Base-by-base conservation (phyloP, 2,113 vertebrate species). In the Ondatra zibethicus region DNA sequence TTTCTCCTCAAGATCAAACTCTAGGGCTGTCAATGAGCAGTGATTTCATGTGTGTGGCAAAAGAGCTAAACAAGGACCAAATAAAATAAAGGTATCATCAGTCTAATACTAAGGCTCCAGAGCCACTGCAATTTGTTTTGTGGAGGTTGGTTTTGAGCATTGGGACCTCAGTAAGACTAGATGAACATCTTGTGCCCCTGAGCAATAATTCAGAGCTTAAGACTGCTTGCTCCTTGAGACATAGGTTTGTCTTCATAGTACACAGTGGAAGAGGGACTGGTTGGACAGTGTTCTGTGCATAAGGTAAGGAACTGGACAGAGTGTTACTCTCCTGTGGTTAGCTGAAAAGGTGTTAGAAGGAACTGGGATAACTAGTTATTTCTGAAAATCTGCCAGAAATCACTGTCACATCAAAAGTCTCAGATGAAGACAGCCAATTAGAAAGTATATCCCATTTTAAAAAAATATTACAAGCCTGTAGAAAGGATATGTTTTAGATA, bases 301-400 rank as follows among this genome's bases (percentile, higher is more conserved):
- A 50, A 92, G 94, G 55, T 96, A 96, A 93, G 33, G 23, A 88
- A 14, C 63, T 88, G 66, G 73, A 73, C n/a, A 72, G n/a, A 23
- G 52, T 75, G 42, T 63, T 94, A 36, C 86, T 50, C 11, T 47
- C 50, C 80, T 66, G 19, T 52, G 14, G 10, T 65, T 92, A 33
- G 81, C 0, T 95, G 63, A 88, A 93, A 92, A 91, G 47, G 1
- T 66, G 7, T 23, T 95, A 45, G 29, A 17, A 25, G 39, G 10
- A 92, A 68, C 33, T 75, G n/a, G 63, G 23, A 61, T 81, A 78
- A 89, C 91, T 86, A 61, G 7, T 91, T 91, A 73, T 87, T 92
- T 96, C 47, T 86, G 45, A n/a, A 78, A 77, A 84, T n/a, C 36
- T 96, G 91, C 45, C 36, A 63, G 4, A 21, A 80, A 5, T 17